phyloP scores from a whole-genome alignment of 2,888 invertebrate genomes.

The Isotomurus palustris region DNA sequence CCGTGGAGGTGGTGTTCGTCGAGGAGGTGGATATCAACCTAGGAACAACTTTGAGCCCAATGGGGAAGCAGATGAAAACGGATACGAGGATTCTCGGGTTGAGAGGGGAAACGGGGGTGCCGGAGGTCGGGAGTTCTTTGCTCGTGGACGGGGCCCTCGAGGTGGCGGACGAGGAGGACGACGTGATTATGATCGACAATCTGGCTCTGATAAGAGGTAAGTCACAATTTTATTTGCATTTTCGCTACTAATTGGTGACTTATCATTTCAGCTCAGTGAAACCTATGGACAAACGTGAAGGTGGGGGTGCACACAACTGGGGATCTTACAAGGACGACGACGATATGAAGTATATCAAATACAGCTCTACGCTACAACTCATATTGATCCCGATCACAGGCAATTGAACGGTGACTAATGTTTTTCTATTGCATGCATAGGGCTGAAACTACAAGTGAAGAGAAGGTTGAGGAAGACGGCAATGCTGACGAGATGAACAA shows the following conservation, averaged over 20 bases:
- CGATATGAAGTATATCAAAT: not conserved
- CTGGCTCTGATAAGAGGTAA: constrained; percentile 87
- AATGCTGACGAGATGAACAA: no score
- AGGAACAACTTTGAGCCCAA: no score
- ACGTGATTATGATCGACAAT: constrained; percentile 89
- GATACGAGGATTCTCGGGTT: no score
- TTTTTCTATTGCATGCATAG: no score
- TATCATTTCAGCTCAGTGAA: constrained; percentile 69
- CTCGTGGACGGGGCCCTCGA: constrained; percentile 49
- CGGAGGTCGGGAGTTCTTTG: not conserved
- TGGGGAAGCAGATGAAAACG: no score
- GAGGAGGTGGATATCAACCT: no score
- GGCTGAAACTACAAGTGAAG: no score
- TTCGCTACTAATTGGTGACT: not conserved
- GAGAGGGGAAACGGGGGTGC: not conserved
- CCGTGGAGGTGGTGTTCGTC: no score
- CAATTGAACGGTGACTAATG: no score
- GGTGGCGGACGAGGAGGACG: constrained; percentile 68
- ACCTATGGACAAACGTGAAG: constrained; percentile 88
- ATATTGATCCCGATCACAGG: no score
- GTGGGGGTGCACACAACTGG: constrained; percentile 93
- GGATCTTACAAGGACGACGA: constrained; percentile 81
- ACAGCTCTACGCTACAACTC: not conserved
- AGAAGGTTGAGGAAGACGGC: not conserved
- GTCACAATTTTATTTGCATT: not conserved